Evolutionary conservation across 2,888 invertebrate genomes (phyloP).

Genomic region (Drosophila lacicola): DNA sequence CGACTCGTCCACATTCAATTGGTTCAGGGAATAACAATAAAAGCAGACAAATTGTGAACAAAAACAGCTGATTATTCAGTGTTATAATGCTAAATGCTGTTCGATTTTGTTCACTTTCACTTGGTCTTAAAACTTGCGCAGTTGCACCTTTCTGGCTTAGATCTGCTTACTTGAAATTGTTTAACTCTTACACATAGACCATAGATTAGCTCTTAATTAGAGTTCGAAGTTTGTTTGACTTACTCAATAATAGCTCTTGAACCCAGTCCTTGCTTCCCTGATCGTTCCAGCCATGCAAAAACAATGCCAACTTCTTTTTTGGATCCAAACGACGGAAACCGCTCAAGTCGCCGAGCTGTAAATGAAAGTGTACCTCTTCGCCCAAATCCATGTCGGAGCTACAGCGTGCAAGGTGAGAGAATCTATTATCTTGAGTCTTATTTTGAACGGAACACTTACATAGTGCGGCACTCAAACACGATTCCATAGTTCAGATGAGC

Average conservation of each 20-base stretch:
- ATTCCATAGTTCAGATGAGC: conserved; percentile 80
- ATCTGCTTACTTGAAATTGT: too few species aligned
- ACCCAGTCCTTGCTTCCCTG: conserved; percentile 83
- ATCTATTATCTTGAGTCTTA: not conserved
- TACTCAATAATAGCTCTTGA: conserved; percentile 79
- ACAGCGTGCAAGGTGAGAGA: not conserved
- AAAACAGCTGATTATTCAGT: too few species aligned
- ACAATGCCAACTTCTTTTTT: conserved; percentile 77
- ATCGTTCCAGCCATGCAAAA: conserved; percentile 84
- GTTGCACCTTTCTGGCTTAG: too few species aligned
- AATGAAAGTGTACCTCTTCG: conserved; percentile 71
- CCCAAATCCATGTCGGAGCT: conserved; percentile 70
- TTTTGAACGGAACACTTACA: conserved; percentile 62
- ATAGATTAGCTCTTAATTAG: too few species aligned
- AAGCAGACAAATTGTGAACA: too few species aligned
- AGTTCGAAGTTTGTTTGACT: conserved; percentile 25
- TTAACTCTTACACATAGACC: too few species aligned
- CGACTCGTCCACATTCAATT: too few species aligned
- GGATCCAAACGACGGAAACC: conserved; percentile 78
- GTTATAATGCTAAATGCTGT: too few species aligned
- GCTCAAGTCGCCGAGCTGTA: conserved; percentile 79
- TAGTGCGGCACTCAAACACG: conserved; percentile 80
- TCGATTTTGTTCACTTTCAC: too few species aligned
- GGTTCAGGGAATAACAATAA: too few species aligned
- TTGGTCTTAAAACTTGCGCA: too few species aligned